Evolutionary conservation across 2,797 vertebrate genomes (phyloP).

Genomic region (Alca torda): DNA sequence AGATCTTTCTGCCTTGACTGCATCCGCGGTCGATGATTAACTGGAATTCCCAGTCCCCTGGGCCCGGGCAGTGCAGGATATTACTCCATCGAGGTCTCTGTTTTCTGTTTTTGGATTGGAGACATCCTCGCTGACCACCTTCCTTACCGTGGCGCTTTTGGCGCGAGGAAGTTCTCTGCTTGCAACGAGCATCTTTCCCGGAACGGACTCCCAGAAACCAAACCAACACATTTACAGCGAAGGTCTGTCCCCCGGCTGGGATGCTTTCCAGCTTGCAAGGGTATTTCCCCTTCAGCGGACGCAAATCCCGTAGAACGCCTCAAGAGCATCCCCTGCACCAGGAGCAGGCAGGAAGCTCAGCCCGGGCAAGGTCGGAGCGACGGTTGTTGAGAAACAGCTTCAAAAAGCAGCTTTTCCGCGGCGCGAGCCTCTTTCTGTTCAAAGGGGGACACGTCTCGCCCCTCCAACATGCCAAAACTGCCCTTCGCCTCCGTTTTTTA

Average conservation of each 20-base stretch:
- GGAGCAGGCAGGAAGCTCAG: background rate
- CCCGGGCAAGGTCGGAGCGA: accelerated
- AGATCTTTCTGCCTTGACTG: background rate
- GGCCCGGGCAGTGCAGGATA: background rate
- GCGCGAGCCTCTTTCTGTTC: background rate
- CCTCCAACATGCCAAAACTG: accelerated
- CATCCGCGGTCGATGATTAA: background rate
- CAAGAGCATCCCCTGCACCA: accelerated
- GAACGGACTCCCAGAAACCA: accelerated
- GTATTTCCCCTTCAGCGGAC: background rate
- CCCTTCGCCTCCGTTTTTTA: accelerated
- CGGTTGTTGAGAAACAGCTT: background rate
- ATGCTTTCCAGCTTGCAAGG: accelerated
- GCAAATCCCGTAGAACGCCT: accelerated
- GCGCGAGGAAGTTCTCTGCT: accelerated
- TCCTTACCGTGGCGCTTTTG: accelerated
- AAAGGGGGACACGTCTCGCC: accelerated
- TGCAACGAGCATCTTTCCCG: accelerated
- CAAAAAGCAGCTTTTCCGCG: background rate
- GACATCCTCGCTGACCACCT: accelerated
- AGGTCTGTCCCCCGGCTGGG: background rate
- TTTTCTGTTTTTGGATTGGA: background rate
- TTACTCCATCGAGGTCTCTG: background rate
- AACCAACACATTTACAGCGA: background rate
- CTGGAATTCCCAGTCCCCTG: background rate